Conservation (phyloP, 37 sponge, comb jelly and placozoan species). For the Agelas oroides region DNA sequence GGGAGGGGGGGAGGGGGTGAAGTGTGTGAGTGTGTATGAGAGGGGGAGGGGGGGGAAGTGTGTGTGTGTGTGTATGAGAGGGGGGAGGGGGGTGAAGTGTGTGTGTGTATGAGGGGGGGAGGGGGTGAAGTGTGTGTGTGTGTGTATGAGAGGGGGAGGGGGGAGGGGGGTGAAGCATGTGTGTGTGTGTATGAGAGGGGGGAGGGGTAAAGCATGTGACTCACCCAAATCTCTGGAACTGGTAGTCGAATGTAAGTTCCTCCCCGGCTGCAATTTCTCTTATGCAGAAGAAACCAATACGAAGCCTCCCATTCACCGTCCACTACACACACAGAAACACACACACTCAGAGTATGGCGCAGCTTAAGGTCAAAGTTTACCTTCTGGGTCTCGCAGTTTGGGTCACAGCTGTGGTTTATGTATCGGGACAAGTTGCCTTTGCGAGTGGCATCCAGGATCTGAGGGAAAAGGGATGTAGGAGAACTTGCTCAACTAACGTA, state of each 20-base stretch:
- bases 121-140: too few relatives aligned
- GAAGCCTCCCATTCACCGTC: conserved; percentile 92
- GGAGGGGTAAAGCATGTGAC: background rate
- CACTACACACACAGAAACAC: conserved; percentile 61
- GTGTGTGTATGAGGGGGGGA: too few relatives aligned
- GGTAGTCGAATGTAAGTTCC: conserved; percentile 97
- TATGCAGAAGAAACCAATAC: conserved; percentile 96
- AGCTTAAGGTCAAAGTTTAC: conserved; percentile 29
- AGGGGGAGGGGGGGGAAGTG: background rate
- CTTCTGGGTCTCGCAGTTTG: conserved; percentile 99
- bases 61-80: background rate
- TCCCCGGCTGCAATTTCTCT: conserved; percentile 64
- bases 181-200: background rate
- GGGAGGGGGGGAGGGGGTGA: too few relatives aligned
- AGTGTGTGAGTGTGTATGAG: background rate
- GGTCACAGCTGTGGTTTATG: conserved; percentile 99
- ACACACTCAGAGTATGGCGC: background rate
- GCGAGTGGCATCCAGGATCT: conserved; percentile 95
- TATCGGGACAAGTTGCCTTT: conserved; percentile 92
- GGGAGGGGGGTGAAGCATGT: background rate
- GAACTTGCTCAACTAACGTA: too few relatives aligned
- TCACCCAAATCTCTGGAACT: conserved; percentile 97
- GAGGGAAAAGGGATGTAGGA: background rate
- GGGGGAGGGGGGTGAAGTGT: background rate
- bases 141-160: background rate